phyloP scores from a whole-genome alignment of 2,797 vertebrate genomes.

The Choloepus didactylus region DNA sequence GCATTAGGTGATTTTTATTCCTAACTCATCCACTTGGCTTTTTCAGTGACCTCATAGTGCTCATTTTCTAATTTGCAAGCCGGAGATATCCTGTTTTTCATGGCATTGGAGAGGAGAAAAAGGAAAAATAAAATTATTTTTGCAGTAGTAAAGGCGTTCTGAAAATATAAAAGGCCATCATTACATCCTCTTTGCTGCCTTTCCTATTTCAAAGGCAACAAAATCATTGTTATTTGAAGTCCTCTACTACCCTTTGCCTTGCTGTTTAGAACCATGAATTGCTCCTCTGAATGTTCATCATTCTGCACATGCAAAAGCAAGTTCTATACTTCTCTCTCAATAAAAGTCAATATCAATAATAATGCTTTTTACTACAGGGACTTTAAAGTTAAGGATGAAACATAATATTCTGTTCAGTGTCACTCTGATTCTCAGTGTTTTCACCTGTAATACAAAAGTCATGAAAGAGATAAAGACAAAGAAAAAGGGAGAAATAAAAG shows the following conservation, averaged over 20 bases:
- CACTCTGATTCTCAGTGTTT: neutral
- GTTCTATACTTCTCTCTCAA: neutral
- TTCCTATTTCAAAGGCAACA: slow-evolving; percentile 26
- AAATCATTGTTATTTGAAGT: neutral
- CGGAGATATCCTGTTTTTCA: neutral
- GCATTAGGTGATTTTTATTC: neutral
- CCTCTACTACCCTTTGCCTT: neutral
- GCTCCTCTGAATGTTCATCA: neutral
- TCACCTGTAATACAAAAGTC: neutral
- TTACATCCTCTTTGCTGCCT: neutral
- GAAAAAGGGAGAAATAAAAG: neutral
- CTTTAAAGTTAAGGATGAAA: slow-evolving; percentile 16
- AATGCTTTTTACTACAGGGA: neutral
- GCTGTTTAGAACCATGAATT: neutral
- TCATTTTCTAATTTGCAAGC: slow-evolving; percentile 34
- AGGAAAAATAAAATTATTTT: neutral
- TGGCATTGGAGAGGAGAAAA: neutral
- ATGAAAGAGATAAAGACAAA: neutral
- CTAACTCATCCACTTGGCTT: neutral
- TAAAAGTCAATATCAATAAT: neutral
- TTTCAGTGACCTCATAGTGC: neutral
- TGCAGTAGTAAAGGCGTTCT: neutral
- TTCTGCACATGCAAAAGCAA: neutral
- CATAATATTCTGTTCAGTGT: neutral
- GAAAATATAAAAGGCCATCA: neutral